Conservation (phyloP, 2,888 invertebrate genomes). For the Ormyrus labotus region DNA sequence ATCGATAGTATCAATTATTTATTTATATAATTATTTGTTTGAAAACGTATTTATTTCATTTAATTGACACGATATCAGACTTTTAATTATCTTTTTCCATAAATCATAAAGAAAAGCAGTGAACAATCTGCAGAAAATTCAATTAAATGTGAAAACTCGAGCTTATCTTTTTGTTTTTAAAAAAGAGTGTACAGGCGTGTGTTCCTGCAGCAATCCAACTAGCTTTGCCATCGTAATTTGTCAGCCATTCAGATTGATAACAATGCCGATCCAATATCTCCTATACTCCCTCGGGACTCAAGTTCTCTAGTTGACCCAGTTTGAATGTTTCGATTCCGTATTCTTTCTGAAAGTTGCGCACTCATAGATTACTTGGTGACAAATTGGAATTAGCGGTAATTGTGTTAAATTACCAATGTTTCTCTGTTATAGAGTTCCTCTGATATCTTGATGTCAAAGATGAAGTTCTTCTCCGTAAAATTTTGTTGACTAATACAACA, state of each 20-base stretch:
- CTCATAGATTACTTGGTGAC: conserved; percentile 62
- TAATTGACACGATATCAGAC: no score
- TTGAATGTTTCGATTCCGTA: conserved; percentile 58
- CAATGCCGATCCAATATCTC: conserved; percentile 59
- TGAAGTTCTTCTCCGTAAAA: not conserved
- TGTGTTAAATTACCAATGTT: conserved; percentile 59
- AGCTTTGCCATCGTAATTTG: conserved; percentile 56
- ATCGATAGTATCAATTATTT: no score
- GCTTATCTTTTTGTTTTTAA: conserved; percentile 17
- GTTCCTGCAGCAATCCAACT: conserved; percentile 25
- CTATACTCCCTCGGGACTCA: conserved; percentile 45
- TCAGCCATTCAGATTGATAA: conserved; percentile 61
- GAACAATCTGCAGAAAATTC: conserved; percentile 4
- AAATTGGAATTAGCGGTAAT: conserved; percentile 67
- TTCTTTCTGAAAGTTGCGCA: conserved; percentile 60
- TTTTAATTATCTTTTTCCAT: no score
- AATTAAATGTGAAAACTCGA: conserved; percentile 14
- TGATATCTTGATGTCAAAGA: not conserved
- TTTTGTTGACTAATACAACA: no score
- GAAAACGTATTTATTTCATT: no score
- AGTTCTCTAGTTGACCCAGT: conserved; percentile 60
- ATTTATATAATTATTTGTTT: no score
- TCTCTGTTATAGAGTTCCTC: not conserved
- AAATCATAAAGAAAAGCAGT: not conserved
- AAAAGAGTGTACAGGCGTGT: not conserved